A percentile compares a stretch with the other conserved stretches of the same genome.
Evolutionary conservation across 1,140 invertebrate species (phyloP).

Genomic region (Meloidogyne hapla): DNA sequence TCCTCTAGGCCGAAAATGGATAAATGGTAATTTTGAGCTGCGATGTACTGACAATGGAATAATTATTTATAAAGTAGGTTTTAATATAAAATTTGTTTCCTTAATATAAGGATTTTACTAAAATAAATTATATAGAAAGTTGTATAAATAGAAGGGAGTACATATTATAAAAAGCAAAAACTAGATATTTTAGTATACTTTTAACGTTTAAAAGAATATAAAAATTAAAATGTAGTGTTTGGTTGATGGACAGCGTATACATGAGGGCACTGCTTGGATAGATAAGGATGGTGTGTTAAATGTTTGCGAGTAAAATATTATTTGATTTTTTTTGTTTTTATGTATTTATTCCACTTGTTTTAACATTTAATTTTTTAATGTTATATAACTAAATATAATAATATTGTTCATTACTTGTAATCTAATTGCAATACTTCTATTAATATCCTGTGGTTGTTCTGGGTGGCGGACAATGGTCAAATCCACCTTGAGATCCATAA

Average conservation of each 20-base stretch:
- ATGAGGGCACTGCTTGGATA: constrained; percentile 46
- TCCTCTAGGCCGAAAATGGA: constrained; percentile 36
- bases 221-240: constrained; percentile 10
- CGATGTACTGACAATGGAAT: constrained; percentile 49
- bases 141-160: too few species aligned
- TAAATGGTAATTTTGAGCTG: constrained; percentile 32
- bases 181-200: background rate
- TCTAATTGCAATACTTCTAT: too few species aligned
- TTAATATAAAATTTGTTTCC: background rate
- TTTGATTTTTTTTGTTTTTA: background rate
- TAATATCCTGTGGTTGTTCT: too few species aligned
- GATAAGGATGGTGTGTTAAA: constrained; percentile 45
- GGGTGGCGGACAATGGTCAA: background rate
- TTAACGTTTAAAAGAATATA: background rate
- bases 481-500: background rate
- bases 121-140: too few species aligned
- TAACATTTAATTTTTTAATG: too few species aligned
- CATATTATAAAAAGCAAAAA: too few species aligned
- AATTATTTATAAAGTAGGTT: constrained; percentile 38
- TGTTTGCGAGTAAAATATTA: constrained; percentile 41
- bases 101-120: background rate
- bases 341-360: too few species aligned
- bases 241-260: constrained; percentile 17
- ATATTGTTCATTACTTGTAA: too few species aligned
- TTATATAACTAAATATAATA: too few species aligned